phyloP scores from a whole-genome alignment of 2,113 vertebrate species.

The Silurus asotus region DNA sequence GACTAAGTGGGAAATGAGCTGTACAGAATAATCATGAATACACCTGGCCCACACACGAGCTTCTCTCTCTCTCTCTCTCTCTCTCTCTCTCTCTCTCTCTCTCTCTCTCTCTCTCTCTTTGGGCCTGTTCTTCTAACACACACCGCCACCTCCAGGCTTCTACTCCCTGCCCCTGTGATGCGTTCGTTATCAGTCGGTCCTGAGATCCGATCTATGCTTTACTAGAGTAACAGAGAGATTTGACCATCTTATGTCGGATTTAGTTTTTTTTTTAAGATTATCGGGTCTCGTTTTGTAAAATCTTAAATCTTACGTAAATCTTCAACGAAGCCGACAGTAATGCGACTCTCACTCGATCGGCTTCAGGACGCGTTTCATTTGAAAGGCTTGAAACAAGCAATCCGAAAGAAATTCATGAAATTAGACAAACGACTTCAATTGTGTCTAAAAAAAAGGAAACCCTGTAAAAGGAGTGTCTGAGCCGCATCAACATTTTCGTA shows the following conservation, averaged over 20 bases:
- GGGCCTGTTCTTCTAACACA: constrained; percentile 18
- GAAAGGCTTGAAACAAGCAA: not conserved
- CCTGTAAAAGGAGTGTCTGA: not conserved
- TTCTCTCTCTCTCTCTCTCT: not conserved
- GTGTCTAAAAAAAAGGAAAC: not conserved
- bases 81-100: not conserved
- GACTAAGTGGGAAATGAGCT: constrained; percentile 75
- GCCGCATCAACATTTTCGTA: not conserved
- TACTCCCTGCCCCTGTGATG: not conserved
- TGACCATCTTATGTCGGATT: not conserved
- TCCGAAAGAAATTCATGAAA: not conserved
- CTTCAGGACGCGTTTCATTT: not conserved
- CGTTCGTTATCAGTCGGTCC: not conserved
- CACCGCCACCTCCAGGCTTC: constrained; percentile 43
- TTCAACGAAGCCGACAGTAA: not conserved
- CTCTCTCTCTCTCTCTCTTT: too few species aligned
- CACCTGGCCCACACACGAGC: constrained; percentile 65
- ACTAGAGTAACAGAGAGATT: not conserved
- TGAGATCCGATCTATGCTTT: not conserved
- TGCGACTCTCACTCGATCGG: not conserved
- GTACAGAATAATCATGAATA: constrained; percentile 75
- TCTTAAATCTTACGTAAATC: not conserved
- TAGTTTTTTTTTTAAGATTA: not conserved
- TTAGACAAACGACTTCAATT: not conserved
- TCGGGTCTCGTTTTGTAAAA: not conserved